phyloP scores from a whole-genome alignment of 2,888 invertebrate species.

The Poecilus cupreus region DNA sequence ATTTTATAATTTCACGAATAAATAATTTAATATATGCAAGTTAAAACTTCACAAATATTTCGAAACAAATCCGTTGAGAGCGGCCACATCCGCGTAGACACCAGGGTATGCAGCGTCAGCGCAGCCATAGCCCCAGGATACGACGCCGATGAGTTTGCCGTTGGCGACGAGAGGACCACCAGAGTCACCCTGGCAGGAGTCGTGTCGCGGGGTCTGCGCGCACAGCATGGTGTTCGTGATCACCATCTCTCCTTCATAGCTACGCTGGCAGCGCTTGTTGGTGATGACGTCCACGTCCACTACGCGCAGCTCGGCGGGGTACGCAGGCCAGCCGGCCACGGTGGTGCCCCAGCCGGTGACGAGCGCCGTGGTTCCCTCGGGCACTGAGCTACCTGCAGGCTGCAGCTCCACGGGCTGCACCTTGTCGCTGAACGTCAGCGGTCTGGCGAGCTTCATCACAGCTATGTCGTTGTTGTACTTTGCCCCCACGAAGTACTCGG shows the following conservation, averaged over 20 bases:
- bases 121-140: conserved; percentile 38
- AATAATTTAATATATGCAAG: too few relatives aligned
- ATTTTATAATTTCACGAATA: too few relatives aligned
- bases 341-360: conserved; percentile 34
- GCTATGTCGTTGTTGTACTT: too few relatives aligned
- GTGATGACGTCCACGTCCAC: not conserved
- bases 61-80: not conserved
- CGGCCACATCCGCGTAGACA: conserved; percentile 25
- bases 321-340: not conserved
- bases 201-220: not conserved
- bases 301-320: not conserved
- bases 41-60: conserved; percentile 13
- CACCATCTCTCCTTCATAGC: not conserved
- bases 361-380: not conserved
- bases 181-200: conserved; percentile 21
- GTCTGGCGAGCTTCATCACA: conserved; percentile 1
- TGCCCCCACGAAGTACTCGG: too few relatives aligned
- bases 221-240: conserved; percentile 10
- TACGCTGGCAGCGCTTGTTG: not conserved
- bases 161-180: conserved; percentile 1
- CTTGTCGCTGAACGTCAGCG: not conserved
- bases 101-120: not conserved
- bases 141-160: conserved; percentile 23
- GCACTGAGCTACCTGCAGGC: not conserved
- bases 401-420: not conserved